Base-by-base conservation (phyloP, 2,888 invertebrate species). In the Drosophila kambysellisi region DNA sequence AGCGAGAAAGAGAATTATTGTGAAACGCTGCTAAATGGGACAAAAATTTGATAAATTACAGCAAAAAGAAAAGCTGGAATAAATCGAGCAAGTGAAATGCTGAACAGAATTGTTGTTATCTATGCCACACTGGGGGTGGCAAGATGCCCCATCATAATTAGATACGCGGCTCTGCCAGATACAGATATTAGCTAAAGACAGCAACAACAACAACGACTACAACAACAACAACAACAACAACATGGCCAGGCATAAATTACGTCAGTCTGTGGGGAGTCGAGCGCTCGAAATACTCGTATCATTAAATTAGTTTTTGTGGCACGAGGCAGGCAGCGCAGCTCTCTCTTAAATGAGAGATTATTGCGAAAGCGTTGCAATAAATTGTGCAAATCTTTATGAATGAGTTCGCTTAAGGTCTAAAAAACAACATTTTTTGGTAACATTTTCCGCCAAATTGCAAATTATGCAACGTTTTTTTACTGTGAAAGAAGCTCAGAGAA, bases 41-140 rank as follows among this genome's bases (percentile, higher is more conserved):
- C 85, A 85, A 85, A 82, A 84, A 88, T 88, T 82, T 86, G 85
- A 86, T 86, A 89, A 85, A 89, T 84, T 74, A 71, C 67, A 53
- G 7, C 39, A 30, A 12, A 32, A 15, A 68, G 5, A 32, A 25
- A 35, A 62, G 30, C 7, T 32, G 52, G 48, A 65, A 59, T 62
- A 67, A 70, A 76, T 70, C 57, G 56, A 70, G 67, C 63, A 68
- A 65, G 39, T 54, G 33, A 70, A 57, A 66, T 43, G 60, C 46
- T 59, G 33, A 32, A 20, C 43, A 35, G 63, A 69, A 69, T 60
- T 64, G 81, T 63, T n/a, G n/a, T 79, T 77, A 79, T 73, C 81
- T 65, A 66, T 69, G 77, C 46, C 46, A 58, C 46, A 58, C 60
- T 57, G 9, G 76, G 80, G 61, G 53, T n/a, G 41, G 30, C n/a